These are phyloP conservation scores for Tinamus major DNA, from an alignment of 2,797 vertebrate species.

Conservation along the genomic window DNA sequence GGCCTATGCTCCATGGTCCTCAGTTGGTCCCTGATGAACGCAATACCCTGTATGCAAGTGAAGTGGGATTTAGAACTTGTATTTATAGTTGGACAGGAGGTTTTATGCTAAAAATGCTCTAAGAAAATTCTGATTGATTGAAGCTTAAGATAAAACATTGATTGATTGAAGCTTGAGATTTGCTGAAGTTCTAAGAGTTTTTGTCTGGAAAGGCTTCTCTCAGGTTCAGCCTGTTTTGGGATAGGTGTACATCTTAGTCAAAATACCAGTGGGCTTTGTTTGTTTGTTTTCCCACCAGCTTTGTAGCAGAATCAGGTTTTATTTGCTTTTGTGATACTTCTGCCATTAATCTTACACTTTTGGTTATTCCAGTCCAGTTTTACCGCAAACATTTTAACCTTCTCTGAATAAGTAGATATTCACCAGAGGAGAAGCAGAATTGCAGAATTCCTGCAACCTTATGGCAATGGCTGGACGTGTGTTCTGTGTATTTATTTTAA, in stretches of 20 bases:
- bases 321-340: background rate
- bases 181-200: background rate
- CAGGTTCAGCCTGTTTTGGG: background rate
- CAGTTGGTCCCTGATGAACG: background rate
- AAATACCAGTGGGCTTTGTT: background rate
- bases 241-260: background rate
- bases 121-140: background rate
- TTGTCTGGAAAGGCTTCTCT: background rate
- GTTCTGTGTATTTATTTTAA: background rate
- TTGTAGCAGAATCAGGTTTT: background rate
- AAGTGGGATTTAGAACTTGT: background rate
- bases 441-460: background rate
- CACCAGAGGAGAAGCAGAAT: background rate
- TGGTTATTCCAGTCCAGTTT: background rate
- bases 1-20: background rate
- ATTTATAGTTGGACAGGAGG: background rate
- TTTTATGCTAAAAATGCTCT: background rate
- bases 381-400: background rate
- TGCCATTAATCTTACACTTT: background rate
- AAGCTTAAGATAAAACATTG: background rate
- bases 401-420: background rate
- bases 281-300: background rate
- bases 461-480: background rate
- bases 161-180: background rate
- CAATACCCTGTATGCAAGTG: background rate